Conservation (phyloP, 2,797 vertebrate species). For the Sebastes oblongus region DNA sequence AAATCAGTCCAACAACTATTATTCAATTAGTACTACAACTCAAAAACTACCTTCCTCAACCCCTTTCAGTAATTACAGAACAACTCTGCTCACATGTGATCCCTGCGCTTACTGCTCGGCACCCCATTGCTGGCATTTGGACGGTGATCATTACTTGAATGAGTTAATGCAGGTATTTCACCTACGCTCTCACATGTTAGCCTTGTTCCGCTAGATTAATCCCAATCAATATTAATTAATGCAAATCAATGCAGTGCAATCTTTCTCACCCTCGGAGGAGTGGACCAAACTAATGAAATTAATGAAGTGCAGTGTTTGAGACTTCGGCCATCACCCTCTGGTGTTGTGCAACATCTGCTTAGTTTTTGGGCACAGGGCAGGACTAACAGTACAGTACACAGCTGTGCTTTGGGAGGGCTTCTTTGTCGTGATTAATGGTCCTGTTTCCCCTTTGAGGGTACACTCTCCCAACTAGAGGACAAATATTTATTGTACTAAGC, state of each 20-base stretch:
- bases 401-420: conserved; percentile 24
- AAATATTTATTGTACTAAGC: conserved; percentile 41
- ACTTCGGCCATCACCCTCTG: conserved; percentile 32
- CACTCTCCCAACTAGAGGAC: conserved; percentile 30
- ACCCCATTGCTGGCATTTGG: not conserved
- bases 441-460: conserved; percentile 14
- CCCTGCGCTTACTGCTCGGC: not conserved
- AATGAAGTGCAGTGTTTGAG: conserved; percentile 63
- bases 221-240: conserved; percentile 80
- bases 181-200: conserved; percentile 42
- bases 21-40: not conserved
- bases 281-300: conserved; percentile 65
- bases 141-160: not conserved
- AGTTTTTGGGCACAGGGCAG: not conserved
- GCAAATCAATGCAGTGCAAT: conserved; percentile 68
- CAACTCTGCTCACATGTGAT: not conserved
- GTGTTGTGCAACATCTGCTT: conserved; percentile 39
- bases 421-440: conserved; percentile 43
- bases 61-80: not conserved
- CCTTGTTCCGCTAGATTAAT: conserved; percentile 68
- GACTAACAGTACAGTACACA: conserved; percentile 1
- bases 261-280: conserved; percentile 43
- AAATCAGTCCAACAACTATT: not conserved
- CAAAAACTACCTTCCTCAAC: not conserved
- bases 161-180: conserved; percentile 37